Percentiles rank a stretch among this genome's conserved stretches.
These are phyloP conservation scores for human DNA, from an alignment of 2,113 vertebrate species.

Conservation along the genomic window DNA sequence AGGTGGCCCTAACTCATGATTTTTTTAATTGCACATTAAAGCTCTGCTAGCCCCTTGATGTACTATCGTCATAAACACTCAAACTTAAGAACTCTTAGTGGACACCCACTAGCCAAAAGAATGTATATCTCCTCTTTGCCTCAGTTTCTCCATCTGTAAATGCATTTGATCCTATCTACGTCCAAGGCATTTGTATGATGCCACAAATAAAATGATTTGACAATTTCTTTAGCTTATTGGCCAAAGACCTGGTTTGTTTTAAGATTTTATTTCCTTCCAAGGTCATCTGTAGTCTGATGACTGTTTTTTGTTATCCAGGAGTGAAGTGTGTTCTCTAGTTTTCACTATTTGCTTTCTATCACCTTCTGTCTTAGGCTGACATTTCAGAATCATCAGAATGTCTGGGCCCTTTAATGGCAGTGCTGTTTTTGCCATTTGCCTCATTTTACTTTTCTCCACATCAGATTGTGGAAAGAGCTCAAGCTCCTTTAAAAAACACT, in stretches of 20 bases:
- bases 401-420: background rate
- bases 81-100: background rate
- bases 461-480: background rate
- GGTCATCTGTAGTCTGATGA: background rate
- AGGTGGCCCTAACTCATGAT: background rate
- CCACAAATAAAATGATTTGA: background rate
- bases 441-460: constrained; percentile 48
- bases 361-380: background rate
- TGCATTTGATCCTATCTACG: background rate
- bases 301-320: background rate
- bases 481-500: constrained; percentile 51
- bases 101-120: background rate
- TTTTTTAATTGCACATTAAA: background rate
- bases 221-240: background rate
- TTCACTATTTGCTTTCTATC: background rate
- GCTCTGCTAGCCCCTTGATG: background rate
- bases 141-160: background rate
- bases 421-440: constrained; percentile 47
- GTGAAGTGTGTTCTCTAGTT: background rate
- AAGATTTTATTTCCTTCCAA: background rate
- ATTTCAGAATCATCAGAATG: background rate
- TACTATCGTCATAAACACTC: background rate
- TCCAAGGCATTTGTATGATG: background rate
- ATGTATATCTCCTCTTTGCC: background rate
- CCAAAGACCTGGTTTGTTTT: background rate